These are phyloP conservation scores for Caranx melampygus DNA, from an alignment of 2,113 vertebrate species.

Conservation along the genomic window DNA sequence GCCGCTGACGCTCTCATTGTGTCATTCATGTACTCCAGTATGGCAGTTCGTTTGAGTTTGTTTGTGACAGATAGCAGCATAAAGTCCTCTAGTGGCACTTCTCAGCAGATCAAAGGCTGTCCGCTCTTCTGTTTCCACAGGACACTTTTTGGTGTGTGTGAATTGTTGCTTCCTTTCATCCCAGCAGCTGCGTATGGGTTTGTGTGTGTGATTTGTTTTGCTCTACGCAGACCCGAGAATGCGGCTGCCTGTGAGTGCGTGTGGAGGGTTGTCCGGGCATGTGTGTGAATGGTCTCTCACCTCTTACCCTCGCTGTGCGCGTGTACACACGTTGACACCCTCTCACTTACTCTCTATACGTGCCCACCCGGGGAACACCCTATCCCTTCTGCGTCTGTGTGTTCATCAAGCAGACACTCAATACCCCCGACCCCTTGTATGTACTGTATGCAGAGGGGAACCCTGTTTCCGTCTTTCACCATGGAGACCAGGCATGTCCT, in stretches of 20 bases:
- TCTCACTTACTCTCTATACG: constrained; percentile 59
- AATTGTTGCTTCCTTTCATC: constrained; percentile 70
- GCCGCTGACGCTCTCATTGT: constrained; percentile 52
- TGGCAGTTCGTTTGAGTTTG: constrained; percentile 34
- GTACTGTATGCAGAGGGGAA: constrained; percentile 48
- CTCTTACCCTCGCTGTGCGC: constrained; percentile 42
- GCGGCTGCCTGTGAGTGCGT: constrained; percentile 20
- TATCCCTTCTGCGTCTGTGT: constrained; percentile 46
- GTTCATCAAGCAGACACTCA: constrained; percentile 52
- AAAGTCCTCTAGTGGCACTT: constrained; percentile 37
- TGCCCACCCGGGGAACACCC: constrained; percentile 55
- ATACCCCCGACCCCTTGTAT: constrained; percentile 39
- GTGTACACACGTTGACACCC: constrained; percentile 74
- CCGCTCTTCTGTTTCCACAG: constrained; percentile 44
- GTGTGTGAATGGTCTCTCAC: constrained; percentile 49
- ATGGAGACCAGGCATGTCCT: constrained; percentile 64
- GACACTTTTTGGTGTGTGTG: constrained; percentile 42
- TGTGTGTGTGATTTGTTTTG: constrained; percentile 58
- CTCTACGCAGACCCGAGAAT: constrained; percentile 21
- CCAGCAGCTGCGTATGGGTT: constrained; percentile 64
- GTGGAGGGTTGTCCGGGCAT: background rate
- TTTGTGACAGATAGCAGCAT: constrained; percentile 33
- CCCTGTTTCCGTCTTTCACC: constrained; percentile 66
- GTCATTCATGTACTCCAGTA: constrained; percentile 41
- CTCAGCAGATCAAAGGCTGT: constrained; percentile 67